A percentile compares a stretch with the other conserved stretches of the same genome.
These are phyloP conservation scores for Archegozetes longisetosus DNA, from an alignment of 1,140 invertebrate species.

Conservation along the genomic window DNA sequence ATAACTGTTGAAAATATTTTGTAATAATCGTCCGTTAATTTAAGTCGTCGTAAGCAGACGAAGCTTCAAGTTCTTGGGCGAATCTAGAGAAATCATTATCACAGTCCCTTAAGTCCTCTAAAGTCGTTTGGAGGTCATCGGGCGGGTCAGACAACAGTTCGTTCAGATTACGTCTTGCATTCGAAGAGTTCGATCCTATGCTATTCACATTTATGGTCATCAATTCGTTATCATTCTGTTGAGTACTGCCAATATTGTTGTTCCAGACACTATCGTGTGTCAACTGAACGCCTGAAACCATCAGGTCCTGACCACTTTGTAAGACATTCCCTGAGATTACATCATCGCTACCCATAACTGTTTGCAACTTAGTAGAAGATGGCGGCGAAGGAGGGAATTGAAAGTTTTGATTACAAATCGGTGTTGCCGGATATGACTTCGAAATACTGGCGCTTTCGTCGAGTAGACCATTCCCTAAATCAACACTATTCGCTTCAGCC, in stretches of 20 bases:
- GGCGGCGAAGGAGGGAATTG: constrained; percentile 7
- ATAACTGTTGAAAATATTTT: no score
- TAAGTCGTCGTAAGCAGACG: background rate
- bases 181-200: constrained; percentile 2
- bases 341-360: background rate
- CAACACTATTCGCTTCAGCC: background rate
- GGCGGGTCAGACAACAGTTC: constrained; percentile 14
- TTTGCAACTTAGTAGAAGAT: background rate
- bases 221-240: constrained; percentile 4
- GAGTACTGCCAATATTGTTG: background rate
- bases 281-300: constrained; percentile 15
- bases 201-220: constrained; percentile 5
- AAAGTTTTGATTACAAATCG: constrained; percentile 18
- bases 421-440: constrained; percentile 22
- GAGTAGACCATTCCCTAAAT: background rate
- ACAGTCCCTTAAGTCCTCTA: constrained; percentile 24
- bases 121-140: constrained; percentile 23
- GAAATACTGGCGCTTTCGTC: constrained; percentile 6
- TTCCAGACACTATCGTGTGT: background rate
- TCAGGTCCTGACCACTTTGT: constrained; percentile 17
- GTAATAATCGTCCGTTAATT: no score
- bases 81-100: constrained; percentile 25
- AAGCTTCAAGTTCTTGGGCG: constrained; percentile 19
- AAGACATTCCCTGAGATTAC: background rate
- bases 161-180: constrained; percentile 11